phyloP scores from a whole-genome alignment of 92 coral and sea anemone genomes.

The Ricordea florida region DNA sequence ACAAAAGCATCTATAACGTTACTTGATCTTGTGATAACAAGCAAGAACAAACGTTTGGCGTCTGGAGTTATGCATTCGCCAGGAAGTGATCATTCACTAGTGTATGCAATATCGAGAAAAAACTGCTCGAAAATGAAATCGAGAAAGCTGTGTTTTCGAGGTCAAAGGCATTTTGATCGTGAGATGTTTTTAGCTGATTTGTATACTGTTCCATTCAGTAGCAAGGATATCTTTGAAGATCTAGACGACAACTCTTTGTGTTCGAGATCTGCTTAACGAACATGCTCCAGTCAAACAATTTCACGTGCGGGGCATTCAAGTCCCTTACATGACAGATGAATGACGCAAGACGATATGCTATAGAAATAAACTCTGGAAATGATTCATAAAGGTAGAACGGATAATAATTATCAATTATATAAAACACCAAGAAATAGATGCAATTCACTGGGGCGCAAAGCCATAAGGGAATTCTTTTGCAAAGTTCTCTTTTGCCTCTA shows the following conservation, averaged over 20 bases:
- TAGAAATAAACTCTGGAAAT: too few relatives aligned
- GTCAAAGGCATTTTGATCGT: conserved; percentile 6
- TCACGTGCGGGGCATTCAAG: conserved; percentile 42
- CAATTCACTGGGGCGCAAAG: conserved; percentile 40
- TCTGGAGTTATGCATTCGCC: conserved; percentile 40
- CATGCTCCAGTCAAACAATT: conserved; percentile 32
- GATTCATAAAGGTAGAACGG: too few relatives aligned
- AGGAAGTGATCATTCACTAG: conserved; percentile 43
- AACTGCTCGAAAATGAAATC: conserved; percentile 23
- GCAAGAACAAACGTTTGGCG: conserved; percentile 7
- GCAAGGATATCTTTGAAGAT: conserved; percentile 55
- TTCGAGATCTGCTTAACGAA: conserved; percentile 41
- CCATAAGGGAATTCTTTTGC: conserved; percentile 34
- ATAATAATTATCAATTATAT: too few relatives aligned
- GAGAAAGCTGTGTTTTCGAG: conserved; percentile 21
- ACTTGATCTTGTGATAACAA: conserved; percentile 46
- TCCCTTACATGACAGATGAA: conserved; percentile 26
- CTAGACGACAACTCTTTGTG: conserved; percentile 51
- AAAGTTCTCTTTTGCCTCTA: conserved; percentile 29
- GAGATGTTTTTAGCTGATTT: conserved; percentile 15
- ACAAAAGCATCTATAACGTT: conserved; percentile 15
- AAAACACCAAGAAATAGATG: conserved; percentile 43
- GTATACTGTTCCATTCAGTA: conserved; percentile 27
- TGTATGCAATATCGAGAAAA: conserved; percentile 20
- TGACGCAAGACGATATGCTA: conserved; percentile 34